Evolutionary conservation across 2,888 invertebrate species (phyloP).

Genomic region (Nomada hirtipes): DNA sequence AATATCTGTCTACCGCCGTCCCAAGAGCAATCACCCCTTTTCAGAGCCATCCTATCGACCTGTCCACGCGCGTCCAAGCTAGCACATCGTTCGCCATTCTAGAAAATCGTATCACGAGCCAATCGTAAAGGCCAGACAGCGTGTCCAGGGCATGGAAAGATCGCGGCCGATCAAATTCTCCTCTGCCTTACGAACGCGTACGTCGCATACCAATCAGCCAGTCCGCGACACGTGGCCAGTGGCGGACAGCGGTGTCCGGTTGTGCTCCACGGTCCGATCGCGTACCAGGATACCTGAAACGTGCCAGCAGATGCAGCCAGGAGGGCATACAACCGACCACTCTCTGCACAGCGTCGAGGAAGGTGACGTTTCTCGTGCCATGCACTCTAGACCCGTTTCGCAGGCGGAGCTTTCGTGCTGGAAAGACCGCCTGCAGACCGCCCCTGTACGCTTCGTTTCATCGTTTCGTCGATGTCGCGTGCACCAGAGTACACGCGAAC

Average conservation of each 20-base stretch:
- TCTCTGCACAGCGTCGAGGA: constrained; percentile 36
- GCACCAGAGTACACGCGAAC: constrained; percentile 53
- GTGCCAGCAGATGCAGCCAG: constrained; percentile 55
- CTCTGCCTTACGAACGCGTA: constrained; percentile 14
- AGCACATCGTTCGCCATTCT: background rate
- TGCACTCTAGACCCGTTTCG: constrained; percentile 58
- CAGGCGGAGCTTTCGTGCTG: constrained; percentile 81
- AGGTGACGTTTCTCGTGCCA: constrained; percentile 67
- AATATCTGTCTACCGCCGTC: background rate
- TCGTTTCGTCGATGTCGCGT: constrained; percentile 67
- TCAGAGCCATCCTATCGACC: background rate
- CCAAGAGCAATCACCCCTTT: background rate
- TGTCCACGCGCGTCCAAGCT: background rate
- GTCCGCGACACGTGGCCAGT: constrained; percentile 51
- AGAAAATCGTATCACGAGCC: background rate
- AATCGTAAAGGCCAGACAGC: background rate
- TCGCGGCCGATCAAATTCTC: constrained; percentile 37
- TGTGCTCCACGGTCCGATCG: constrained; percentile 2
- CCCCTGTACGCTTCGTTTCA: constrained; percentile 74
- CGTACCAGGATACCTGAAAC: constrained; percentile 37
- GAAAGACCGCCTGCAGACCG: constrained; percentile 81
- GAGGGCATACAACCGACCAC: constrained; percentile 25
- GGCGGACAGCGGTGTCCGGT: constrained; percentile 14
- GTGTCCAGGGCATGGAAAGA: constrained; percentile 7
- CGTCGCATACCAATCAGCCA: constrained; percentile 44